Percentiles rank a stretch among this genome's conserved stretches.
Evolutionary conservation across 2,113 vertebrate species (phyloP).

Genomic region (Coracopsis vasa): DNA sequence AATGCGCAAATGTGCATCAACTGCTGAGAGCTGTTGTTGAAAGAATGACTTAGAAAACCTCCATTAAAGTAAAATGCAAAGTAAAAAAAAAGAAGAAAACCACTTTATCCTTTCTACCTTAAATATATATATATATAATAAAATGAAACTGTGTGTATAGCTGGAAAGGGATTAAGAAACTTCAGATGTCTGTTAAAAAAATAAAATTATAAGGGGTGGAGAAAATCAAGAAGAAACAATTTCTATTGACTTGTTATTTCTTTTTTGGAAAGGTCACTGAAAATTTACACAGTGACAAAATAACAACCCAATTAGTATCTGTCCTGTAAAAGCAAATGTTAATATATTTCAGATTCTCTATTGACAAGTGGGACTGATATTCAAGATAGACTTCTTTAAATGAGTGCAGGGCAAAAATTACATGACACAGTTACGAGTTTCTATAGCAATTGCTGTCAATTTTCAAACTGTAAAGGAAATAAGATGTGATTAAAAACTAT

Average conservation of each 20-base stretch:
- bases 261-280: conserved; percentile 57
- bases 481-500: not conserved
- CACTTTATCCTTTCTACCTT: not conserved
- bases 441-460: not conserved
- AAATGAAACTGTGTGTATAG: not conserved
- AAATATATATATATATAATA: not conserved
- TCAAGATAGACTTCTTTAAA: not conserved
- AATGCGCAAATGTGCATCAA: not conserved
- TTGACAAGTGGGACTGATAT: conserved; percentile 9
- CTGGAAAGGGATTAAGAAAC: not conserved
- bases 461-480: not conserved
- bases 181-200: not conserved
- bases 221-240: not conserved
- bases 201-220: not conserved
- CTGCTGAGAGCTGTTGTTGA: not conserved
- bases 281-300: conserved; percentile 40
- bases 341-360: conserved; percentile 11
- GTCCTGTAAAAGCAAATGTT: conserved; percentile 33
- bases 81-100: not conserved
- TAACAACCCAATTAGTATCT: conserved; percentile 52
- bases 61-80: not conserved
- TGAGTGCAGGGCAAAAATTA: not conserved
- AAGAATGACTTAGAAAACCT: not conserved
- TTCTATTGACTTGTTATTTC: conserved; percentile 55
- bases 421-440: not conserved